Conservation (phyloP, 2,113 vertebrate genomes). For the Stigmatopora argus region DNA sequence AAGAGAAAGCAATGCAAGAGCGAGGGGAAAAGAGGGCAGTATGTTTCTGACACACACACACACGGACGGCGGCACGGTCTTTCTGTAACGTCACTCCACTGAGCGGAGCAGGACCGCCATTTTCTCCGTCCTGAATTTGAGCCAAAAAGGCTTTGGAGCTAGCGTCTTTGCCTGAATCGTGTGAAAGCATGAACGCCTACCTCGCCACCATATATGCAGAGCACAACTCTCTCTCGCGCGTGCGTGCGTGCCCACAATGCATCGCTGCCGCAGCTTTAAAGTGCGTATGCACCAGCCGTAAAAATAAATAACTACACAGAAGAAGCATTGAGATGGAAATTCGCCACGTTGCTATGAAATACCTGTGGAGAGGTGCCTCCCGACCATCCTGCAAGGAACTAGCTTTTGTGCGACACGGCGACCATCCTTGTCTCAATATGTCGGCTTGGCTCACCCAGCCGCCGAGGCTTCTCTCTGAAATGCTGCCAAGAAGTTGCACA, state of each 20-base stretch:
- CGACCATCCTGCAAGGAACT: constrained; percentile 79
- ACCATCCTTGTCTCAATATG: constrained; percentile 77
- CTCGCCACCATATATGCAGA: constrained; percentile 15
- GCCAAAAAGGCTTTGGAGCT: constrained; percentile 76
- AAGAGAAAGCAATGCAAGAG: constrained; percentile 27
- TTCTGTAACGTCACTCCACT: constrained; percentile 71
- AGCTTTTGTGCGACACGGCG: constrained; percentile 72
- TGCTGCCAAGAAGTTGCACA: constrained; percentile 78
- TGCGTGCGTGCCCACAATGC: constrained; percentile 20
- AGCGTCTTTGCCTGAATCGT: constrained; percentile 45
- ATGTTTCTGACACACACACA: constrained; percentile 55
- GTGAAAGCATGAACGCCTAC: constrained; percentile 23
- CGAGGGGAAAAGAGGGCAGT: constrained; percentile 40
- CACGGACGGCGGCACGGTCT: constrained; percentile 42
- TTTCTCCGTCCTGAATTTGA: constrained; percentile 81
- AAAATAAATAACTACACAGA: constrained; percentile 35
- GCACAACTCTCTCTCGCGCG: neutral
- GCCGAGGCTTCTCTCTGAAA: constrained; percentile 77
- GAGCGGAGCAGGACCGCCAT: constrained; percentile 82
- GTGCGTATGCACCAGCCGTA: constrained; percentile 29
- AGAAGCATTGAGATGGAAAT: constrained; percentile 21
- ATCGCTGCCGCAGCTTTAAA: constrained; percentile 21
- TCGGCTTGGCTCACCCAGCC: constrained; percentile 72
- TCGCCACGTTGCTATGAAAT: constrained; percentile 71
- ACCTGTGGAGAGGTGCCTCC: constrained; percentile 80